phyloP scores from a whole-genome alignment of 1,140 invertebrate species.

The Frieseomelitta varia region DNA sequence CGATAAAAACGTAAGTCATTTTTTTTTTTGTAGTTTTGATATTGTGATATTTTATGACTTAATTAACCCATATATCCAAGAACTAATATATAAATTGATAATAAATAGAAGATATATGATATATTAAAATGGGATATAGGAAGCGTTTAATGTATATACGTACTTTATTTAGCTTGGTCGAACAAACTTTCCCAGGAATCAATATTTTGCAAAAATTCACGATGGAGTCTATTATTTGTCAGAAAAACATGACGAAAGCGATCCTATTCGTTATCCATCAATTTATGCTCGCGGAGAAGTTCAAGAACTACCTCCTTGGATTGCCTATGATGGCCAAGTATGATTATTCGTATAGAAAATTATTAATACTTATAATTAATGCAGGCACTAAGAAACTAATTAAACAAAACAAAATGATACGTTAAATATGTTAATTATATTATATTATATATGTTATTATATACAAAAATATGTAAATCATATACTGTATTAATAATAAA shows the following conservation, averaged over 20 bases:
- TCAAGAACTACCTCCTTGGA: conserved; percentile 89
- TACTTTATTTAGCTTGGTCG: conserved; percentile 80
- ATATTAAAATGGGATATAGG: not conserved
- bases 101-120: conserved; percentile 9
- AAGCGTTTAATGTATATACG: not conserved
- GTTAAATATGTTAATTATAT: not conserved
- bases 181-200: conserved; percentile 83
- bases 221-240: conserved; percentile 82
- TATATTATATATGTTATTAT: too few relatives aligned
- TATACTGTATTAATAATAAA: too few relatives aligned
- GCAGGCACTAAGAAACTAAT: not conserved
- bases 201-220: conserved; percentile 82
- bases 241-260: conserved; percentile 76
- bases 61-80: not conserved
- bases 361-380: not conserved
- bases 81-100: not conserved
- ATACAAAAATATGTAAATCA: too few relatives aligned
- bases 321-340: conserved; percentile 92
- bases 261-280: conserved; percentile 82
- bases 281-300: conserved; percentile 87
- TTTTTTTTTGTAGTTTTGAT: not conserved
- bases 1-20: conserved; percentile 79
- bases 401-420: not conserved
- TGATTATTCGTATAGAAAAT: not conserved
- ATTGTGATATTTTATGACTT: not conserved